Evolutionary conservation across 2,888 invertebrate species (phyloP).

Genomic region (Cryptops parisi): DNA sequence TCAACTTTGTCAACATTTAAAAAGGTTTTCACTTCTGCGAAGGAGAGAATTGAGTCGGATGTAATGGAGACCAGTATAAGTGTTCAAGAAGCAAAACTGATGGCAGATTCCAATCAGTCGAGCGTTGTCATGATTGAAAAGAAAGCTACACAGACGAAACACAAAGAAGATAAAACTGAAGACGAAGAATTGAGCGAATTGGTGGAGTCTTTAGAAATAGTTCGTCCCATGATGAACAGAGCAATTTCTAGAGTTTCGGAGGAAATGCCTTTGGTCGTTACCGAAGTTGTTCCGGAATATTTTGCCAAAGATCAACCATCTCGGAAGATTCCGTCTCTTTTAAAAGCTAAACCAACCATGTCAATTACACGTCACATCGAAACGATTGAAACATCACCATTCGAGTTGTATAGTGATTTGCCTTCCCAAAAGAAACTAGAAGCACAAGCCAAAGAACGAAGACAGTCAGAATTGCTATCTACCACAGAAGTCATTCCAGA

Average conservation of each 20-base stretch:
- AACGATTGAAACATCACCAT: not conserved
- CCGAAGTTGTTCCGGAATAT: not conserved
- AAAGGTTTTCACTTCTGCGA: not conserved
- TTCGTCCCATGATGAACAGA: no score
- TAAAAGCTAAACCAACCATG: not conserved
- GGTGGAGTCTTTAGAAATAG: not conserved
- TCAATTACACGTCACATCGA: not conserved
- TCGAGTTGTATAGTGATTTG: not conserved
- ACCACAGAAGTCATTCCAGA: no score
- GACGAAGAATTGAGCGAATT: not conserved
- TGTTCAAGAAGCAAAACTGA: not conserved
- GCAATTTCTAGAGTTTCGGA: no score
- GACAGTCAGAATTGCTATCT: no score
- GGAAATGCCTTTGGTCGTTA: not conserved
- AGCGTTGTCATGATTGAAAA: slow-evolving; percentile 1
- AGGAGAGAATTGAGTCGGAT: not conserved
- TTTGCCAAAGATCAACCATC: not conserved
- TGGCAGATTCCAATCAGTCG: no score
- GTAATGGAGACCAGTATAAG: not conserved
- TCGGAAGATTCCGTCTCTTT: not conserved
- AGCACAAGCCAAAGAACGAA: no score
- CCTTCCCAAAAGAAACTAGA: no score
- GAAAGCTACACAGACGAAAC: slow-evolving; percentile 4
- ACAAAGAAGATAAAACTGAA: not conserved
- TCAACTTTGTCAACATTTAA: slow-evolving; percentile 1